Evolutionary conservation across 2,113 vertebrate species (phyloP), one percentile per base, ranked within the genome.

Genomic region (Ptychochromis oligacanthus): DNA sequence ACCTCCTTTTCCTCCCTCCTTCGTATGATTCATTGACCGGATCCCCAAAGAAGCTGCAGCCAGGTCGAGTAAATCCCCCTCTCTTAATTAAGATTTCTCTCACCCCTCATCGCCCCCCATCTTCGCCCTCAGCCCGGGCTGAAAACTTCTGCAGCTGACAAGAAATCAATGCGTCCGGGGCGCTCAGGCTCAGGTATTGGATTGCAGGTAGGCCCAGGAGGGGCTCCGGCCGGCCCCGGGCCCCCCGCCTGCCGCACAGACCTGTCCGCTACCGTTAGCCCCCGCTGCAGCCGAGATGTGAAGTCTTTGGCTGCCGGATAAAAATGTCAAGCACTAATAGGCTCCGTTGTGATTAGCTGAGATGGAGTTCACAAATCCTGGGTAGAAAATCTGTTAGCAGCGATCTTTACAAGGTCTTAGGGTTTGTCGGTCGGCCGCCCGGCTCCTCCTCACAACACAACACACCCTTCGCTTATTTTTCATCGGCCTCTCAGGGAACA

Each of bases 71-170:
- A 95, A 96, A 95, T 93, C 95, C 90, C 87, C 84, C 59, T 81
- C 93, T 91, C 92, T 94, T 96, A 95, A 96, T 96, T 96, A 96
- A 96, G 95, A 95, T 95, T 95, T 96, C 93, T 95, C 94, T 95
- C 94, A 90, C 84, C 92, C 85, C 90, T 83, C 26, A 7, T 58
- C 24, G 31, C 65, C 72, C 31, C 75, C 22, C 57, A 46, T 82
- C 80, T 86, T 76, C 77, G 61, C 58, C 87, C 90, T 84, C 91
- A 90, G 54, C 89, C 90, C 75, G 78, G 88, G 77, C 92, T 89
- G 88, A 92, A 95, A 96, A 95, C 88, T 93, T 95, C 94, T 93
- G 77, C 75, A 20, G 77, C 93, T 96, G 95, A 96, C 96, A 95
- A 86, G 93, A 96, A 96, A 96, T 96, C 96, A 89, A 96, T 96